phyloP scores from a whole-genome alignment of 2,113 vertebrate species.

The Taxidea taxus region DNA sequence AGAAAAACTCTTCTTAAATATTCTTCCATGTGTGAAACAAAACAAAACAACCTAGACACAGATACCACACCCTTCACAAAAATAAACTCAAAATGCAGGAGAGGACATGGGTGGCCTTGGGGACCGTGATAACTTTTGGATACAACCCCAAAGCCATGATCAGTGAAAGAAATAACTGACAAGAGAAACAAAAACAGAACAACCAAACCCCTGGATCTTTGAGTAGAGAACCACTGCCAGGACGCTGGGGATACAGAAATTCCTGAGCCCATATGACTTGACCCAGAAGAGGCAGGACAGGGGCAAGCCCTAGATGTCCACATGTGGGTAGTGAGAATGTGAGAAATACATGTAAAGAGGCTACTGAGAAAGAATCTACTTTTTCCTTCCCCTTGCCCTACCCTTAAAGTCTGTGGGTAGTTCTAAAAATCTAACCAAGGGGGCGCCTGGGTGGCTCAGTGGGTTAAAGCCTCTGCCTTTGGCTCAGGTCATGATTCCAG shows the following conservation, averaged over 20 bases:
- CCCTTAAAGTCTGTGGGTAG: not conserved
- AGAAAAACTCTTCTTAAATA: constrained; percentile 1
- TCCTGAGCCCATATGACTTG: constrained; percentile 91
- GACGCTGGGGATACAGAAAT: constrained; percentile 92
- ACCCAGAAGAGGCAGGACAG: constrained; percentile 85
- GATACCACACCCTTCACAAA: not conserved
- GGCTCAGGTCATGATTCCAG: too few relatives aligned
- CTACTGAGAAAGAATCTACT: not conserved
- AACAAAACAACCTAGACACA: not conserved
- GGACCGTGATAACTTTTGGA: not conserved
- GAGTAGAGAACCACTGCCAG: constrained; percentile 84
- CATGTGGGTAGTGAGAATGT: constrained; percentile 81
- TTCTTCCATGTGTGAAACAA: not conserved
- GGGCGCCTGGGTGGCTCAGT: too few relatives aligned
- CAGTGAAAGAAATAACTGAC: not conserved
- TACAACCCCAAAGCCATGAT: not conserved
- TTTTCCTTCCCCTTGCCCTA: not conserved
- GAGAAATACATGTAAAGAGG: too few relatives aligned
- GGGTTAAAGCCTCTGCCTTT: too few relatives aligned
- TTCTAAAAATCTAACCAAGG: not conserved
- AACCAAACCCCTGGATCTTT: constrained; percentile 98
- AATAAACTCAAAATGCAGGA: not conserved
- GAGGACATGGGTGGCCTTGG: not conserved
- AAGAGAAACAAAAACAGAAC: constrained; percentile 78
- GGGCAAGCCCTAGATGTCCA: constrained; percentile 89